A percentile compares a stretch with the other conserved stretches of the same genome.
Conservation (phyloP, 2,797 vertebrate species). For the Pseudocheirus occidentalis region DNA sequence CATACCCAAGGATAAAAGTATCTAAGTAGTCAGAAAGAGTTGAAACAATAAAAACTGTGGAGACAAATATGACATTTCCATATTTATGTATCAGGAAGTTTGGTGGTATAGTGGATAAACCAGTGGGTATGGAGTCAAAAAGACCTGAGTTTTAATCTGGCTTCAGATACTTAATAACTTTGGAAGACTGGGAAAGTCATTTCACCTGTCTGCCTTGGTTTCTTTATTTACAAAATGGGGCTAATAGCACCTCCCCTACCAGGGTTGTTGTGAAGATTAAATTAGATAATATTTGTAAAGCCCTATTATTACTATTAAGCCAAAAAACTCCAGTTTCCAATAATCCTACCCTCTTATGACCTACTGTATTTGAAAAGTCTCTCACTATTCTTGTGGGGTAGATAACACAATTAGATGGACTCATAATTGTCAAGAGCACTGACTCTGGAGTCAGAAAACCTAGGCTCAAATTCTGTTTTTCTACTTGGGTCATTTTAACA, state of each 20-base stretch:
- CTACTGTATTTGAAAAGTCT: not conserved
- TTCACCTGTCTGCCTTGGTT: not conserved
- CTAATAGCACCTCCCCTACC: not conserved
- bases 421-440: not conserved
- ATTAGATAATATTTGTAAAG: not conserved
- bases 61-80: not conserved
- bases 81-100: not conserved
- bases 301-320: not conserved
- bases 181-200: not conserved
- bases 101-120: not conserved
- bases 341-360: not conserved
- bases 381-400: not conserved
- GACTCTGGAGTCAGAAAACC: not conserved
- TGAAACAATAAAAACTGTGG: not conserved
- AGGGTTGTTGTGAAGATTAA: not conserved
- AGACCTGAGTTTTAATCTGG: not conserved
- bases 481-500: not conserved
- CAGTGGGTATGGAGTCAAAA: not conserved
- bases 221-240: not conserved
- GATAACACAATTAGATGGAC: not conserved
- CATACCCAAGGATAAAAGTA: not conserved
- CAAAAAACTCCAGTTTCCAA: not conserved
- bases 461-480: not conserved
- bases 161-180: not conserved
- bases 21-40: not conserved